A percentile compares a stretch with the other conserved stretches of the same genome.
phyloP scores from a whole-genome alignment of 2,888 invertebrate genomes.

The Trypoxylon attenuatum region DNA sequence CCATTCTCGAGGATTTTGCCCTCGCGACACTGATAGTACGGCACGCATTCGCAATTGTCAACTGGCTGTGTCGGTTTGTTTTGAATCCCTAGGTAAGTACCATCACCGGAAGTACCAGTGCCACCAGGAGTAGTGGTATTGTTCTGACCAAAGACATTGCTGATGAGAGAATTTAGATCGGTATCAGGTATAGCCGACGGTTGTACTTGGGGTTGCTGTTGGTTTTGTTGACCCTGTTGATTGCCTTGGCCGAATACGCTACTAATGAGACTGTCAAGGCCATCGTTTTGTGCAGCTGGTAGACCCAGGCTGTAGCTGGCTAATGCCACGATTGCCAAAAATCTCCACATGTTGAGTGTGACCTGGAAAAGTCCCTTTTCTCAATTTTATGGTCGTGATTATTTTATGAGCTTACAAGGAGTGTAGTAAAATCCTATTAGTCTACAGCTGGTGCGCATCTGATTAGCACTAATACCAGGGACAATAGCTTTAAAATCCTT shows the following conservation, averaged over 20 bases:
- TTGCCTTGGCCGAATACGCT: background rate
- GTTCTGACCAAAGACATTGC: conserved; percentile 1
- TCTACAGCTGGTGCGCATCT: no score
- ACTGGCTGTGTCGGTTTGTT: background rate
- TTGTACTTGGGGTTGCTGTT: background rate
- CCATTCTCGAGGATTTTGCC: conserved; percentile 82
- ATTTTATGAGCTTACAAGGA: no score
- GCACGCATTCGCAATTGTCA: conserved; percentile 82
- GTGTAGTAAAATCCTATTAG: no score
- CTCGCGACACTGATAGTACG: conserved; percentile 84
- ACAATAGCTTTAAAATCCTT: no score
- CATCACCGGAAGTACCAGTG: background rate
- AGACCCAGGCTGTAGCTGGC: conserved; percentile 39
- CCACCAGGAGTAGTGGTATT: background rate
- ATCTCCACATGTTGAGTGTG: conserved; percentile 74
- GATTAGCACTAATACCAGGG: no score
- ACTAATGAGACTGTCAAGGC: conserved; percentile 39
- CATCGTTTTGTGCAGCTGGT: conserved; percentile 37
- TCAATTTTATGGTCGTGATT: no score
- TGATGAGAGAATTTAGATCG: conserved; percentile 13
- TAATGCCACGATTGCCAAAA: conserved; percentile 89
- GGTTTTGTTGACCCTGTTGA: background rate
- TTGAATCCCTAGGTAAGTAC: conserved; percentile 5
- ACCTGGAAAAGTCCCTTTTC: conserved; percentile 16
- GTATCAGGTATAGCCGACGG: conserved; percentile 6